phyloP scores from a whole-genome alignment of 2,888 invertebrate species.

The Netelia virgata region DNA sequence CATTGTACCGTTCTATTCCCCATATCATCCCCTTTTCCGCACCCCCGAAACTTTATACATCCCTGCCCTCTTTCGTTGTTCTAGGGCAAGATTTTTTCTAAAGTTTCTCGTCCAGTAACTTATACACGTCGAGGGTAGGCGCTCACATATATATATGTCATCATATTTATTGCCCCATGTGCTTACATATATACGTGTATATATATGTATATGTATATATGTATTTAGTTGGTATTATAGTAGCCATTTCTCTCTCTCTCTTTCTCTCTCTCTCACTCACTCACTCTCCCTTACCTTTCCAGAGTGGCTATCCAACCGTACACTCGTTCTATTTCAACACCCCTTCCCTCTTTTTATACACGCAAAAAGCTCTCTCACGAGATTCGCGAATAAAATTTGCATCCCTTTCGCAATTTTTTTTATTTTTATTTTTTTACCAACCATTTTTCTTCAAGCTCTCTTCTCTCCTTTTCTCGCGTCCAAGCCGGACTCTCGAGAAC shows the following conservation, averaged over 20 bases:
- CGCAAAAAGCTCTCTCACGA: constrained; percentile 22
- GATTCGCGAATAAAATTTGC: constrained; percentile 58
- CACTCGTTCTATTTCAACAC: constrained; percentile 47
- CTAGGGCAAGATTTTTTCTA: constrained; percentile 25
- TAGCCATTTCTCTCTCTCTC: background rate
- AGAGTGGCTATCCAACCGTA: constrained; percentile 39
- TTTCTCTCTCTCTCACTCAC: background rate
- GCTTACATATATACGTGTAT: background rate
- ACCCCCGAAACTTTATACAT: constrained; percentile 17
- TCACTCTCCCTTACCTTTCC: constrained; percentile 13
- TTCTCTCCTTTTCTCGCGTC: background rate
- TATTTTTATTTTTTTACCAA: background rate
- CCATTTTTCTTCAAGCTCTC: constrained; percentile 25
- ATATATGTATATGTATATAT: constrained; percentile 12
- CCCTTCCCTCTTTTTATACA: background rate
- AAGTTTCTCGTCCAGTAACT: constrained; percentile 45
- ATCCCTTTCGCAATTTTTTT: constrained; percentile 23
- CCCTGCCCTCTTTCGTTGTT: background rate
- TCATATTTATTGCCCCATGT: background rate
- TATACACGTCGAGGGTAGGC: constrained; percentile 16
- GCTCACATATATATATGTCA: background rate
- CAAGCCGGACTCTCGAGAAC: background rate
- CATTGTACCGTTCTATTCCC: constrained; percentile 6
- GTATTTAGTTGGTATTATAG: constrained; percentile 3
- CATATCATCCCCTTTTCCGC: constrained; percentile 14